phyloP scores from a whole-genome alignment of 2,113 vertebrate genomes.

The Bambusicola thoracicus region DNA sequence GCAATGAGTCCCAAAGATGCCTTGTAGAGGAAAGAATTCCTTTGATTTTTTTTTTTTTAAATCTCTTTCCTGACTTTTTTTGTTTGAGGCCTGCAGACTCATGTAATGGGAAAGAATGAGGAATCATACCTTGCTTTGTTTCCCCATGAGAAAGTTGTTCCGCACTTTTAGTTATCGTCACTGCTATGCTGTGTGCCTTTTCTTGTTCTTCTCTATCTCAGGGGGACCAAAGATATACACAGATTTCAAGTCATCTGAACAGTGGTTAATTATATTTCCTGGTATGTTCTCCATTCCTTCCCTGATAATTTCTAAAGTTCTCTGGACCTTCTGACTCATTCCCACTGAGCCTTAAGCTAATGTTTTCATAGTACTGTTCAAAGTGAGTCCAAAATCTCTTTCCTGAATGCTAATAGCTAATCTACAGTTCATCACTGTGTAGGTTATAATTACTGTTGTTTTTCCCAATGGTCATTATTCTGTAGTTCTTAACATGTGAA shows the following conservation, averaged over 20 bases:
- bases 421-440: slow-evolving; percentile 25
- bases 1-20: background rate
- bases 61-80: background rate
- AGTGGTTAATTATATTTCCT: slow-evolving; percentile 60
- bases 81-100: background rate
- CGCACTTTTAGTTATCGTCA: background rate
- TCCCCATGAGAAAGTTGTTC: background rate
- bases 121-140: background rate
- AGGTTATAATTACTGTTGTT: slow-evolving; percentile 50
- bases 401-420: slow-evolving; percentile 59
- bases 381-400: slow-evolving; percentile 20
- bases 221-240: background rate
- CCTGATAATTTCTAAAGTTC: slow-evolving; percentile 54
- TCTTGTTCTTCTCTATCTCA: background rate
- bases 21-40: background rate
- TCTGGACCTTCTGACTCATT: slow-evolving; percentile 63
- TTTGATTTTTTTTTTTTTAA: background rate
- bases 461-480: slow-evolving; percentile 47
- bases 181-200: background rate
- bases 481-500: slow-evolving; percentile 3
- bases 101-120: background rate
- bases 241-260: background rate
- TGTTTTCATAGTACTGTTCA: slow-evolving; percentile 51
- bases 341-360: slow-evolving; percentile 47
- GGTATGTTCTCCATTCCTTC: slow-evolving; percentile 17